Conservation (phyloP, 1,140 invertebrate genomes). For the Temnothorax longispinosus region DNA sequence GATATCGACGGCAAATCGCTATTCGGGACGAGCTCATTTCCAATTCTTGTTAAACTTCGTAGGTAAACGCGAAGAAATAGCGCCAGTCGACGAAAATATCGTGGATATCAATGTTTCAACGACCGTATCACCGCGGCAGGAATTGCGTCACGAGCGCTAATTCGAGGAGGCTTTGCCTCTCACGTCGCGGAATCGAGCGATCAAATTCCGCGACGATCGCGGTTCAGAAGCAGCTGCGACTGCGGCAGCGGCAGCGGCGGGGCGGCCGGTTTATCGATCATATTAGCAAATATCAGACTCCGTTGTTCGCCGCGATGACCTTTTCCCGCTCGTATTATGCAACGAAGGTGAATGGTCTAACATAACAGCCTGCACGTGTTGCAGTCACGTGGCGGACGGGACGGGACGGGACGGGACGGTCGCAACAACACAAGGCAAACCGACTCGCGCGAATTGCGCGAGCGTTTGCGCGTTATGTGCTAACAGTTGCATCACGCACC, state of each 20-base stretch:
- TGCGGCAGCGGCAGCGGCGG: no score
- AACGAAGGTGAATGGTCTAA: slow-evolving; percentile 76
- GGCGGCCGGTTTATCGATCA: slow-evolving; percentile 68
- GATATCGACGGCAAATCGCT: slow-evolving; percentile 15
- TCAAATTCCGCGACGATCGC: slow-evolving; percentile 49
- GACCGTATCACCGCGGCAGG: not conserved
- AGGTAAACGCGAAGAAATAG: not conserved
- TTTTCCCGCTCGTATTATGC: slow-evolving; percentile 74
- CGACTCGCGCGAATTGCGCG: slow-evolving; percentile 66
- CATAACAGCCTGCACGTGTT: slow-evolving; percentile 73
- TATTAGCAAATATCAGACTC: slow-evolving; percentile 74
- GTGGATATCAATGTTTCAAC: not conserved
- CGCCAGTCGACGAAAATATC: not conserved
- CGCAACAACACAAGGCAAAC: slow-evolving; percentile 51
- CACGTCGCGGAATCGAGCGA: not conserved
- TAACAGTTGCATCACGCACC: slow-evolving; percentile 68
- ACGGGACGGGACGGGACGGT: not conserved
- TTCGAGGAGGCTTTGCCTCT: slow-evolving; percentile 19
- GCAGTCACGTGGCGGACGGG: slow-evolving; percentile 72
- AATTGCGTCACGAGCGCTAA: slow-evolving; percentile 29
- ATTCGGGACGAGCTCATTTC: no score
- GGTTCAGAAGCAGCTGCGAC: not conserved
- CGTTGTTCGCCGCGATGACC: slow-evolving; percentile 72
- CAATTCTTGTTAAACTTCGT: not conserved
- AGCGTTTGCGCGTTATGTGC: slow-evolving; percentile 60